phyloP scores from a whole-genome alignment of 2,888 invertebrate species.

The Gibbula magus region DNA sequence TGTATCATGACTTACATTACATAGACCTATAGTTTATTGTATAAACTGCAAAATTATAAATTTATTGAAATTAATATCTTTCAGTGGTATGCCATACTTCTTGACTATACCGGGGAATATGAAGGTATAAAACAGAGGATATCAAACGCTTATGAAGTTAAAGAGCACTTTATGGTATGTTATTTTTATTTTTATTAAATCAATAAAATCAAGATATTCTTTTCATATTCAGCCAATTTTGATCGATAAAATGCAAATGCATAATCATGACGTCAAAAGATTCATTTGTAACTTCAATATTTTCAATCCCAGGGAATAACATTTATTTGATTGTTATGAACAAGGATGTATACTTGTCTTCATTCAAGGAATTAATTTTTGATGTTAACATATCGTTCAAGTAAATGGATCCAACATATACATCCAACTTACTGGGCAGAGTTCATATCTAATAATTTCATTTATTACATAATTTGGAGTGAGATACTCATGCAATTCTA shows the following conservation, averaged over 20 bases:
- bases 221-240: not conserved
- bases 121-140: constrained; percentile 87
- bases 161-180: constrained; percentile 80
- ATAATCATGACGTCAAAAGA: not conserved
- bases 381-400: too few relatives aligned
- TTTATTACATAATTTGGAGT: too few relatives aligned
- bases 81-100: constrained; percentile 82
- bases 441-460: too few relatives aligned
- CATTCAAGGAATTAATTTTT: not conserved
- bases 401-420: too few relatives aligned
- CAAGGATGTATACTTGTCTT: too few relatives aligned
- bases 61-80: too few relatives aligned
- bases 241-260: not conserved
- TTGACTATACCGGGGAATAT: constrained; percentile 84
- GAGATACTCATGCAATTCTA: too few relatives aligned
- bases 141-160: constrained; percentile 83
- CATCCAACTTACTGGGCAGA: too few relatives aligned
- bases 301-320: not conserved
- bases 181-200: not conserved
- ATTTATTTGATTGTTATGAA: not conserved
- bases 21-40: too few relatives aligned
- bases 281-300: not conserved
- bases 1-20: too few relatives aligned
- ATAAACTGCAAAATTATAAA: not conserved
- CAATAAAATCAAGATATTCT: not conserved